Base-by-base conservation (phyloP, 2,888 invertebrate genomes). In the Hymenopus coronatus region DNA sequence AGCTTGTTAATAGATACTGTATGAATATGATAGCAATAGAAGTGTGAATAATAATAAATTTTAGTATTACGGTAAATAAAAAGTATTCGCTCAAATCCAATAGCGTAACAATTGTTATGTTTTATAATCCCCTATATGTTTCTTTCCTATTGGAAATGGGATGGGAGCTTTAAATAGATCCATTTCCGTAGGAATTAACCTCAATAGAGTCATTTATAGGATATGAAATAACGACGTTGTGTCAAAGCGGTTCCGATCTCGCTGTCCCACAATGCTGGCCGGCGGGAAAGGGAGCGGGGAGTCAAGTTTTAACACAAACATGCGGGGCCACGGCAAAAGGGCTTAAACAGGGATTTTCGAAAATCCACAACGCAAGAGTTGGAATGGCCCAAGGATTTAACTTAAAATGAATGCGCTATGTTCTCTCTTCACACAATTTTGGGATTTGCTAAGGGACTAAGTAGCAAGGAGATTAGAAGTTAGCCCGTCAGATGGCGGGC, bases 331-430 rank as follows among this genome's bases (percentile, higher is more conserved):
- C 82, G 33, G 40, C 87, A 40, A 28, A 86, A 87, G 87, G 87
- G 87, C 82, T 87, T 87, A 87, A 87, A 87, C 33, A 33, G 87
- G 87, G 87, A 87, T 87, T 87, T 87, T 87, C 87, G 87, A 33
- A 82, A 82, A 30, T 82, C 87, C 82, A 70, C 87, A 70, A 70
- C 54, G 54, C 54, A 70, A 70, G 54, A 70, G 54, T 20, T 70
- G 54, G 54, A 70, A 70, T 70, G 54, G 54, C 20, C 54, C 25
- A 70, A 9, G 87, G 82, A 33, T 82, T 85, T 82, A 87, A 82
- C 82, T 33, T 87, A 82, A 82, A 87, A 87, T 87, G 87, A 87
- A 82, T 87, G 87, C 33, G 82, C n/a, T 33, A 25, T 87, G 15
- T 12, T 82, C 28, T 33, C 82, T 82, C 27, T 87, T 33, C 82